A percentile compares a stretch with the other conserved stretches of the same genome.
Evolutionary conservation across 2,113 vertebrate species (phyloP).

Genomic region (Paramisgurnus dabryanus): DNA sequence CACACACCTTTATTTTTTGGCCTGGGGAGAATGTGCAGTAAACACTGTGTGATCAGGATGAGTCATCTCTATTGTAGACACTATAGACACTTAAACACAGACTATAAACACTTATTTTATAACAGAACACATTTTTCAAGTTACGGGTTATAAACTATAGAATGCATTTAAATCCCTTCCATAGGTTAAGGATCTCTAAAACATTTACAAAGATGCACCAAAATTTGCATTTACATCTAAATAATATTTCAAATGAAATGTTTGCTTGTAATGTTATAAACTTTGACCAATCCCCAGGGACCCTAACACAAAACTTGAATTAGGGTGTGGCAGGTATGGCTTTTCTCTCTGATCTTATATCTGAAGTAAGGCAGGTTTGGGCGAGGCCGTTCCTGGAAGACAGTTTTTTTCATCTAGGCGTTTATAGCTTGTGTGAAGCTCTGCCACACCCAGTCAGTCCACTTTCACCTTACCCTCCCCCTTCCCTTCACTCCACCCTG

Average conservation of each 20-base stretch:
- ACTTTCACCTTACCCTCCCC: conserved; percentile 42
- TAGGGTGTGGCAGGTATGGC: conserved; percentile 48
- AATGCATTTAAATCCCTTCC: neutral
- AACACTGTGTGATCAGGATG: conserved; percentile 14
- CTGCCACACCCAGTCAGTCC: conserved; percentile 53
- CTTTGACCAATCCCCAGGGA: conserved; percentile 11
- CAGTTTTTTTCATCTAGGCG: conserved; percentile 18
- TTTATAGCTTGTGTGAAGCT: conserved; percentile 37
- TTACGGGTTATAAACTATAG: conserved; percentile 5
- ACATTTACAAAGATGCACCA: too few species aligned
- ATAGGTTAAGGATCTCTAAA: too few species aligned
- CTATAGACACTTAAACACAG: conserved; percentile 13
- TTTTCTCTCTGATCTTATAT: conserved; percentile 30
- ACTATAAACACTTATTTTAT: neutral
- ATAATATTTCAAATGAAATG: too few species aligned
- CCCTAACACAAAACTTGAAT: conserved; percentile 34
- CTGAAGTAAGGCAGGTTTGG: conserved; percentile 43
- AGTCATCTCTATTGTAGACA: conserved; percentile 21
- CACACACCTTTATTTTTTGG: conserved; percentile 51
- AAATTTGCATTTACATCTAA: too few species aligned
- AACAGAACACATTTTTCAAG: neutral
- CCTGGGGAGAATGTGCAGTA: conserved; percentile 33
- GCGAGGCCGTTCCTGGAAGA: conserved; percentile 27
- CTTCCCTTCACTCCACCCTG: conserved; percentile 45
- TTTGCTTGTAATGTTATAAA: neutral